Conservation (phyloP, 2,113 vertebrate genomes). For the Piprites chloris region DNA sequence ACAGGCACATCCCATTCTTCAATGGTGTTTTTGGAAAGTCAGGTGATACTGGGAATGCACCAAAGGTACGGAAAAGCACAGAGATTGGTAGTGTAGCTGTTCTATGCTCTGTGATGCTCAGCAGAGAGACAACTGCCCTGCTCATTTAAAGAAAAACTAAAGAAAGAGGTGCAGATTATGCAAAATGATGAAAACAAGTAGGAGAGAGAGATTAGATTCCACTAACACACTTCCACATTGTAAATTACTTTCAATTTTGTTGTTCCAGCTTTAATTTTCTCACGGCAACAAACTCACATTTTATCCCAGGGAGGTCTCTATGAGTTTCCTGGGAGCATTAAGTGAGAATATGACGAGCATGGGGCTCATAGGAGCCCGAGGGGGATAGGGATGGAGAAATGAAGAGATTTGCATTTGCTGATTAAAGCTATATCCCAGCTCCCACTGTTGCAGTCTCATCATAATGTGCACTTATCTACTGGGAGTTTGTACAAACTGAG, state of each 20-base stretch:
- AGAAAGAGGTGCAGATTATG: not conserved
- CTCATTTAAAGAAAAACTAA: not conserved
- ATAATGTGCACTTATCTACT: not conserved
- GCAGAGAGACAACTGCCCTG: not conserved
- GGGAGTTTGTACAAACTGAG: not conserved
- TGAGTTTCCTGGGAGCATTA: not conserved
- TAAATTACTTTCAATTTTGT: not conserved
- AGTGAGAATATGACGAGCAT: not conserved
- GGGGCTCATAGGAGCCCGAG: not conserved
- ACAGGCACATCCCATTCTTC: not conserved
- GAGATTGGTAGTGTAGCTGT: not conserved
- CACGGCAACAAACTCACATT: not conserved
- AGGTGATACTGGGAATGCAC: not conserved
- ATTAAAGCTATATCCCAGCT: not conserved
- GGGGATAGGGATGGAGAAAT: not conserved
- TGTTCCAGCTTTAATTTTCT: not conserved
- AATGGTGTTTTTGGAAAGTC: not conserved
- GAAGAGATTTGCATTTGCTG: not conserved
- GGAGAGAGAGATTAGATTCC: not conserved
- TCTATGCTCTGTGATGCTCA: not conserved
- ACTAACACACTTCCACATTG: not conserved
- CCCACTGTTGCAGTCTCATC: not conserved
- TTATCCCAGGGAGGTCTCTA: not conserved
- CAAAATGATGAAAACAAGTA: not conserved
- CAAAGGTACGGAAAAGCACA: not conserved